Base-by-base conservation (phyloP, 2,888 invertebrate genomes). In the Drosophila barbarae region DNA sequence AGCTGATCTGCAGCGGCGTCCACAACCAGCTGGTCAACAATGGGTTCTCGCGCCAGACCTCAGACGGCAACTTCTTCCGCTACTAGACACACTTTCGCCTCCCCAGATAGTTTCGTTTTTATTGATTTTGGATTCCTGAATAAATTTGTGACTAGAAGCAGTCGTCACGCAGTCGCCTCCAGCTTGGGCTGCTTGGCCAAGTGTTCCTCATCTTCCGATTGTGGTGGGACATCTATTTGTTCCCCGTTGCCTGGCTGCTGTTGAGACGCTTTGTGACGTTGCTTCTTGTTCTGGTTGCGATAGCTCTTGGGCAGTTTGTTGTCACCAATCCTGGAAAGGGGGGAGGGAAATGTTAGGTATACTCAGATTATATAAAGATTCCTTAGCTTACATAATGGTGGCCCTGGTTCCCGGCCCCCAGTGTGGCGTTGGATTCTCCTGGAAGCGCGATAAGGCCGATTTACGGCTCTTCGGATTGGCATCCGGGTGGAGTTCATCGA, bases 341-440 rank as follows among this genome's bases (percentile, higher is more conserved):
- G 9, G 10, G 4, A 4, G 12, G 36, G 2, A 15, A 13, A 15
- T 18, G 1, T 7, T 26, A 26, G 1, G 0, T 28, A 15, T 12
- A 13, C 7, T 2, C 1, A 7, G 7, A 21, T 7, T 21, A 13
- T 13, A 39, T 3, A 3, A 1, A 13, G 7, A 7, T 7, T 7
- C 13, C 13, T 13, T 7, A 3, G 23, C 92, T 90, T 89, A 95
- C 95, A 95, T 95, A 18, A 94, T 93, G 21, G 92, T 93, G 1
- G 96, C 93, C 74, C 93, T 91, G 0, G 94, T 93, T 49, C 97
- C 98, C 0, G 98, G 98, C 1, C 98, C 98, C 98, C 98, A 98
- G 89, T 94, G 91, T 0, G 94, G 93, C 30, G 93, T 90, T 0
- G 98, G 98, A 90, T 98, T 98, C 75, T 91, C 91, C 88, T 96